phyloP scores from a whole-genome alignment of 2,888 invertebrate species.

The Pogonocherus hispidulus region DNA sequence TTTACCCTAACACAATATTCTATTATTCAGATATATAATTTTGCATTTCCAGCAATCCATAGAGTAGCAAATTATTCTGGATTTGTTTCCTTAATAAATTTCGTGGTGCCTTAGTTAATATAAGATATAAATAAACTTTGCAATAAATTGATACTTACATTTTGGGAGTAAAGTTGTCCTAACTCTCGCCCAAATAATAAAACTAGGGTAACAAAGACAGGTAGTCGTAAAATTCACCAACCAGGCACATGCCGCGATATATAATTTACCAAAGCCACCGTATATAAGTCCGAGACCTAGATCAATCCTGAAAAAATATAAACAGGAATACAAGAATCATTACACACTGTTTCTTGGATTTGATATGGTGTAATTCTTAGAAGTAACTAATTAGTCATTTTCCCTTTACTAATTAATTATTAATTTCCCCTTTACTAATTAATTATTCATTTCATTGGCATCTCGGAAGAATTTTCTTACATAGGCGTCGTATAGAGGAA shows the following conservation, averaged over 20 bases:
- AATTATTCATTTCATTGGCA: no score
- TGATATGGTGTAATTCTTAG: background rate
- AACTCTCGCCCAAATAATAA: slow-evolving; percentile 70
- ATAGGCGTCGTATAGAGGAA: no score
- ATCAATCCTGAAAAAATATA: slow-evolving; percentile 69
- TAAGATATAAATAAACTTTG: no score
- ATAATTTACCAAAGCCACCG: slow-evolving; percentile 74
- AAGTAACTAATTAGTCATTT: background rate
- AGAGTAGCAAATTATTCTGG: no score
- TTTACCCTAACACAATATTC: no score
- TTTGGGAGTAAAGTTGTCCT: slow-evolving; percentile 60
- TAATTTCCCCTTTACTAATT: no score
- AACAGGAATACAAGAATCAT: slow-evolving; percentile 5
- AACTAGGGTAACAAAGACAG: slow-evolving; percentile 67
- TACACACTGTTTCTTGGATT: background rate
- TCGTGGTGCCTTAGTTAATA: no score
- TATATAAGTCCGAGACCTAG: slow-evolving; percentile 74
- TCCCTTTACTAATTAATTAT: background rate
- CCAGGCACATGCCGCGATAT: slow-evolving; percentile 74
- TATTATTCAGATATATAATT: no score
- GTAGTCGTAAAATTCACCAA: slow-evolving; percentile 68
- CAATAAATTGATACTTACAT: slow-evolving; percentile 59
- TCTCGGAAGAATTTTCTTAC: no score
- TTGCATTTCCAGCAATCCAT: no score
- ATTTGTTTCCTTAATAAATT: no score